Evolutionary conservation across 2,888 invertebrate genomes (phyloP), one percentile per base, ranked within the genome.

Genomic region (Sarcophaga rosellei): DNA sequence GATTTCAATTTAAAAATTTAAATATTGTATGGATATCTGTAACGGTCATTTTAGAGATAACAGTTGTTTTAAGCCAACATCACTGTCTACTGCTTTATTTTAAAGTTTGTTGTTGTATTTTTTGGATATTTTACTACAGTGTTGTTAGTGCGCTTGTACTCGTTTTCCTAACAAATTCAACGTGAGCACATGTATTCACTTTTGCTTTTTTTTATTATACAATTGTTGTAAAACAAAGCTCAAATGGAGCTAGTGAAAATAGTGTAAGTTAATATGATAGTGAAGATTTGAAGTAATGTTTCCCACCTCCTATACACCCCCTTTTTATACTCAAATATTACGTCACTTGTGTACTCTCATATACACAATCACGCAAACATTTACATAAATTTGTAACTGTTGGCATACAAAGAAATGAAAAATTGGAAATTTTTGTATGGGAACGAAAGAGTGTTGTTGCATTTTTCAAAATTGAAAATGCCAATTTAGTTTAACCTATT

Each of bases 301-400:
- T 53, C 45, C 65, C 47, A 59, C 21, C 12, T 77, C 11, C 25
- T 88, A 88, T 88, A 89, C 91, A 91, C 90, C 91, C 91, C 90
- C 91, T 90, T 89, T 90, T 12, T 53, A 17, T 81, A 74, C 65
- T 53, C 5, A 57, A 89, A 88, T 88, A 89, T 90, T 90, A 90
- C 91, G 91, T 91, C 91, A 91, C 89, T 90, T 12, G 23, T 12
- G 45, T 76, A 74, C 65, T 44, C n/a, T 57, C n/a, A n/a, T 10
- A 45, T 21, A 61, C 12, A 65, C 17, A 53, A 53, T 15, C 53
- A 53, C 53, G 53, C 53, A 53, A 53, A 70, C 65, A 47, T 80
- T 35, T 11, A 62, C 20, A 15, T 25, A 66, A 35, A 68, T 59
- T 47, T 23, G 21, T 74, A 63, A 35, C 25, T 63, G 70, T 44